Percentiles rank a stretch among this genome's conserved stretches.
These are phyloP conservation scores for Phalangium opilio DNA, from an alignment of 2,888 invertebrate genomes.

Conservation along the genomic window DNA sequence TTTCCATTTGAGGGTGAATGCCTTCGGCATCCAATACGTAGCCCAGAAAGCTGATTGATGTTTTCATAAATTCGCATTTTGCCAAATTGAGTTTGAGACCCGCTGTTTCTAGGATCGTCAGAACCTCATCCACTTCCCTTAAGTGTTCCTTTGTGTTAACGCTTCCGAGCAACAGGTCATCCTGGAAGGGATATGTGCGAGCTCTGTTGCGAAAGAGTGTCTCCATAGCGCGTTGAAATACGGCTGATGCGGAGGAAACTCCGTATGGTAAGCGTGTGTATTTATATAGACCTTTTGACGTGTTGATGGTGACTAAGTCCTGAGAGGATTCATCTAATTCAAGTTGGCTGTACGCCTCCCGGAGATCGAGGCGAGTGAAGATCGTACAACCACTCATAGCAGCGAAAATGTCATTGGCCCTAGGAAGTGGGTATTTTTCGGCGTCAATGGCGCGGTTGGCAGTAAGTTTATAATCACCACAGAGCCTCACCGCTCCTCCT, in stretches of 20 bases:
- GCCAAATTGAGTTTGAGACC: background rate
- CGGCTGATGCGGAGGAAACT: no score
- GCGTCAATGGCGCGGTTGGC: background rate
- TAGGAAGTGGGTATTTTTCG: background rate
- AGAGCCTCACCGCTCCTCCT: no score
- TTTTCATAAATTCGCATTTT: conserved; percentile 21
- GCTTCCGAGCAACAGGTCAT: background rate
- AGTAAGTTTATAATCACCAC: background rate
- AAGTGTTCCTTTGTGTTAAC: background rate
- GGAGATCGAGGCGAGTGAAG: background rate
- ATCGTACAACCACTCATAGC: no score
- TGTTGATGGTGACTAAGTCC: conserved; percentile 1
- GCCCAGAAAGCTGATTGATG: conserved; percentile 20
- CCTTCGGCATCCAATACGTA: conserved; percentile 19
- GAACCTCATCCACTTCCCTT: background rate
- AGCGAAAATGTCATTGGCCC: no score
- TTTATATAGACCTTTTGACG: background rate
- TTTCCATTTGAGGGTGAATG: conserved; percentile 17
- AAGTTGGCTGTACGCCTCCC: background rate
- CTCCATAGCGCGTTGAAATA: conserved; percentile 3
- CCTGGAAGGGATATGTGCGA: background rate
- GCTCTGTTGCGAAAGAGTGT: background rate
- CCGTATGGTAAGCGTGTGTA: background rate
- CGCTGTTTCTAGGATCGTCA: background rate
- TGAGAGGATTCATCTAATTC: background rate